These are phyloP conservation scores for Vannuccia rotundouncinata DNA, from an alignment of 2,888 invertebrate species.

Conservation along the genomic window DNA sequence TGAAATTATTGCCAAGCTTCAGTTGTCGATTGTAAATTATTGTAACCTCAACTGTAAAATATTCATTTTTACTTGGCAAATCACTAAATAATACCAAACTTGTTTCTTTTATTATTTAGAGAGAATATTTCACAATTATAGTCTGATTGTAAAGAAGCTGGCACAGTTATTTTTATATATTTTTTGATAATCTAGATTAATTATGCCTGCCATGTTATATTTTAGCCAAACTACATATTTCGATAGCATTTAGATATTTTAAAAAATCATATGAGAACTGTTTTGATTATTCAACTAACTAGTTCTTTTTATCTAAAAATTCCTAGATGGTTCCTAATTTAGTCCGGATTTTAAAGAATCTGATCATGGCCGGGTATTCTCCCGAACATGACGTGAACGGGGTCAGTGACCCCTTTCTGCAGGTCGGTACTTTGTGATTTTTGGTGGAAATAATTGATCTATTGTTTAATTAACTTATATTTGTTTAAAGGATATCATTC, in stretches of 20 bases:
- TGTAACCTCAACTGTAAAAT: too few species aligned
- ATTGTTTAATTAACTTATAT: neutral
- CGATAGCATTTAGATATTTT: neutral
- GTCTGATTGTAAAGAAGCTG: too few species aligned
- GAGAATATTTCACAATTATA: too few species aligned
- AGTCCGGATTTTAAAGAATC: constrained; percentile 92
- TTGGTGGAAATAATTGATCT: neutral
- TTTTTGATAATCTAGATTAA: neutral
- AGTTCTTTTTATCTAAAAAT: too few species aligned
- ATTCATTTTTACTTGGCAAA: too few species aligned
- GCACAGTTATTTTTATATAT: neutral
- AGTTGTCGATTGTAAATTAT: too few species aligned
- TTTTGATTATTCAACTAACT: too few species aligned
- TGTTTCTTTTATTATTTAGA: too few species aligned
- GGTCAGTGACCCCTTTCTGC: constrained; percentile 96
- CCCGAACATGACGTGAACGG: constrained; percentile 99
- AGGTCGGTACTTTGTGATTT: constrained; percentile 66
- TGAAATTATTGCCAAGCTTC: too few species aligned
- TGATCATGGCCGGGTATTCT: constrained; percentile 95
- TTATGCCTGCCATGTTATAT: neutral
- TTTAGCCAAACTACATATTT: neutral
- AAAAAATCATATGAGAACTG: neutral
- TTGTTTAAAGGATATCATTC: neutral
- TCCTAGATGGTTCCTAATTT: constrained; percentile 90
- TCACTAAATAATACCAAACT: too few species aligned